These are phyloP conservation scores for Harpagoxenus sublaevis DNA, from an alignment of 2,888 invertebrate species.

Conservation along the genomic window DNA sequence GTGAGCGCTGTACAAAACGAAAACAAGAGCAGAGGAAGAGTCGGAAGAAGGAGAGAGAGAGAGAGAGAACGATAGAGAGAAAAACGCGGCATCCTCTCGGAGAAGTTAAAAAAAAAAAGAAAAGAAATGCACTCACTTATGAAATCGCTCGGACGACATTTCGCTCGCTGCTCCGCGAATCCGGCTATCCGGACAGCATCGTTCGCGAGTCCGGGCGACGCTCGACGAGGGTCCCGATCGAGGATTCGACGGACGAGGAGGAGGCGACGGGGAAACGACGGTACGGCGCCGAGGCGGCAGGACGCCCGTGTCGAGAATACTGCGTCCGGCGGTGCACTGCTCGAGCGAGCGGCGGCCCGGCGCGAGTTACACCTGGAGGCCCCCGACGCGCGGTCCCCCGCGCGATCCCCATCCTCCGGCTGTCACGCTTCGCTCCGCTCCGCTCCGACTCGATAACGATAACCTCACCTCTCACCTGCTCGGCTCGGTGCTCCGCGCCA, in stretches of 20 bases:
- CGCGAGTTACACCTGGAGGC: conserved; percentile 43
- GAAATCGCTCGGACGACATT: conserved; percentile 84
- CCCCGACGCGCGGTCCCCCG: background rate
- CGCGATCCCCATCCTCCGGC: conserved; percentile 50
- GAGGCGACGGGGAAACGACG: background rate
- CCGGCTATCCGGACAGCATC: conserved; percentile 33
- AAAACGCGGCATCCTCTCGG: background rate
- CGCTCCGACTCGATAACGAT: background rate
- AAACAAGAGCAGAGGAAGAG: conserved; percentile 59
- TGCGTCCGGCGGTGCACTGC: conserved; percentile 74
- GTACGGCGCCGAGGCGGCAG: background rate
- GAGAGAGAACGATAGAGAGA: background rate
- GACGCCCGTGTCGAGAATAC: conserved; percentile 58
- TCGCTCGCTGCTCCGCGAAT: conserved; percentile 50
- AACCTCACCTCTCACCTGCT: no score
- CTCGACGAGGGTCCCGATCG: background rate
- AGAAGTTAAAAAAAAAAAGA: background rate
- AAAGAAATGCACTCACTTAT: conserved; percentile 81
- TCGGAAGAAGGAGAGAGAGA: background rate
- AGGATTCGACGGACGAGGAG: background rate
- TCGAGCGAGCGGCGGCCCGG: conserved; percentile 48
- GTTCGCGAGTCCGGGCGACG: background rate
- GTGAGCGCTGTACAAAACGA: conserved; percentile 29
- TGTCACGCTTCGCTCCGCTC: conserved; percentile 55
- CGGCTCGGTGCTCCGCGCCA: no score